Evolutionary conservation across 2,797 vertebrate species (phyloP), one percentile per base, ranked within the genome.

Genomic region (Diceros bicornis): DNA sequence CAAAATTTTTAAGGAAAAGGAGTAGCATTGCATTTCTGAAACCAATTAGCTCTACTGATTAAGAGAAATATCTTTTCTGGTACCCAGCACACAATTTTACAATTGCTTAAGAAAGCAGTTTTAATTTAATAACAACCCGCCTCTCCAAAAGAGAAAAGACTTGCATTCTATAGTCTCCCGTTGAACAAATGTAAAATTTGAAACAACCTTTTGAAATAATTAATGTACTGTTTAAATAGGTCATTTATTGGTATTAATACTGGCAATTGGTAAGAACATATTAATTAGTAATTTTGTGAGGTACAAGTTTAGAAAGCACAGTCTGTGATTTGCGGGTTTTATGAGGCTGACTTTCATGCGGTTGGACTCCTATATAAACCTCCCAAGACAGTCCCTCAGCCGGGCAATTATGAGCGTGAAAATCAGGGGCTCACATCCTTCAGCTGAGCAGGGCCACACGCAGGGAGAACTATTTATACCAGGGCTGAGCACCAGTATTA

Each of bases 91-190:
- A 64, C 34, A 95, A 44, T 62, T 37, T 74, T 50, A 72, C 1
- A 47, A n/a, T 84, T 29, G 29, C 11, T 87, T 95, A 92, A 92
- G 20, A 86, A 97, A 89, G 72, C 57, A 44, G 4, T 57, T 97
- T 96, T 94, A 89, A 96, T 82, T 94, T 86, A 89, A 44, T 69
- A 96, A 93, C 29, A 69, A 84, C 37, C 44, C 12, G 52, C 23
- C 37, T 84, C 75, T 78, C 72, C 82, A 68, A 95, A 91, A 84
- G 32, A 85, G 21, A 89, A 95, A 87, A 89, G 7, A 95, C 82
- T 44, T 55, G 0, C 8, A 16, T 62, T 74, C 41, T 84, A 20
- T 57, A 47, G 85, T 64, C 52, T 69, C 25, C 32, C 21, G 4
- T n/a, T 74, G 13, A 34, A 78, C 44, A 91, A 52, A 88, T 77